Evolutionary conservation across 2,797 vertebrate genomes (phyloP), one percentile per base, ranked within the genome.

Genomic region (Alfaro cultratus): DNA sequence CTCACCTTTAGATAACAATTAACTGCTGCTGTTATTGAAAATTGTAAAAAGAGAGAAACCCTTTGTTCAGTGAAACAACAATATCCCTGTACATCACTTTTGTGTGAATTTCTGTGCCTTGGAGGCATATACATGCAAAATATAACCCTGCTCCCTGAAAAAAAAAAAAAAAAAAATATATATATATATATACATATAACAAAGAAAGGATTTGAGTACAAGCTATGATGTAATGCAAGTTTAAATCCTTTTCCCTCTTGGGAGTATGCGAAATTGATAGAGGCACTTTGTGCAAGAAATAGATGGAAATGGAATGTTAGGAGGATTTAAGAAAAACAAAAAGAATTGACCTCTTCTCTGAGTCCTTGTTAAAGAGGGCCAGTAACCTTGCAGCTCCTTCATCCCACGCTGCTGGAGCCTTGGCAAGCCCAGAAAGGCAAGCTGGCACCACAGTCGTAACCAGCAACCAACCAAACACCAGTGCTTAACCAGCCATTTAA

Each of bases 311-410:
- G 23, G 79, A 73, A 68, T 67, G 76, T 72, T 77, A 75, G 81
- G 80, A 68, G 51, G 75, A 41, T 41, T 70, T 62, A 55, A 68
- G 23, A 2, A 51, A 15, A 62, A 73, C 29, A 73, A 78, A 68
- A 74, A 53, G 43, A 34, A 74, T 73, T 85, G 87, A 78, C 87
- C 83, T 92, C 76, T 74, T 89, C 90, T 86, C 79, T 77, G 75
- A 87, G 80, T 86, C 80, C 87, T 87, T 87, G 86, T 89, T 89
- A 88, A 80, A 55, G 41, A 68, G 85, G 85, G 81, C 68, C 84
- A 79, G 29, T 78, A 86, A 89, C 85, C 88, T 89, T 80, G 41
- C 83, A 84, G 73, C 49, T 81, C 49, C 45, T 92, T 79, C 84
- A 80, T 88, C 90, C 85, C 80, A 89, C 82, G 31, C 88, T 74